Evolutionary conservation across 2,113 vertebrate species (phyloP).

Genomic region (Meriones unguiculatus): DNA sequence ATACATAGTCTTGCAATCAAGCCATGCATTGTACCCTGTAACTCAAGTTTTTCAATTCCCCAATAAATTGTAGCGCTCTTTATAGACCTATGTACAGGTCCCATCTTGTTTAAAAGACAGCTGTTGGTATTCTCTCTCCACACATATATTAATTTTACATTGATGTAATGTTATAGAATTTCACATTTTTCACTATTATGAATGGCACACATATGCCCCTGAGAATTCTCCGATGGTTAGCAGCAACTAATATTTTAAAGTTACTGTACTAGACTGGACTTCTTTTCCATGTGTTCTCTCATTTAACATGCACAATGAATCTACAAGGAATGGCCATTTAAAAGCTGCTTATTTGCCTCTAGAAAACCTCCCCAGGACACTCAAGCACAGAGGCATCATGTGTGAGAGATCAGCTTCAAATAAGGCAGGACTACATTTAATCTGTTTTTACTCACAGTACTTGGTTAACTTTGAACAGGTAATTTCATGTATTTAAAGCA

Average conservation of each 20-base stretch:
- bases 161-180: neutral
- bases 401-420: neutral
- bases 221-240: constrained; percentile 34
- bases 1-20: neutral
- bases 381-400: neutral
- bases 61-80: neutral
- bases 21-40: neutral
- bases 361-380: neutral
- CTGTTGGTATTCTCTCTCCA: neutral
- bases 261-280: neutral
- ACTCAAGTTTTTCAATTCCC: neutral
- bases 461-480: constrained; percentile 5
- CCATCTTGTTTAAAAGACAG: constrained; percentile 1
- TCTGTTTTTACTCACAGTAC: neutral
- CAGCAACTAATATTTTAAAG: neutral
- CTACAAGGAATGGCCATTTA: neutral
- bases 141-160: neutral
- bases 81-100: neutral
- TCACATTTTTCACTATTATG: neutral
- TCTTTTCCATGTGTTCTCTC: neutral
- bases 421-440: neutral
- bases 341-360: neutral
- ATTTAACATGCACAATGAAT: neutral
- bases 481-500: neutral
- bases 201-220: neutral